Evolutionary conservation across 2,888 invertebrate genomes (phyloP).

Genomic region (Plusia festucae): DNA sequence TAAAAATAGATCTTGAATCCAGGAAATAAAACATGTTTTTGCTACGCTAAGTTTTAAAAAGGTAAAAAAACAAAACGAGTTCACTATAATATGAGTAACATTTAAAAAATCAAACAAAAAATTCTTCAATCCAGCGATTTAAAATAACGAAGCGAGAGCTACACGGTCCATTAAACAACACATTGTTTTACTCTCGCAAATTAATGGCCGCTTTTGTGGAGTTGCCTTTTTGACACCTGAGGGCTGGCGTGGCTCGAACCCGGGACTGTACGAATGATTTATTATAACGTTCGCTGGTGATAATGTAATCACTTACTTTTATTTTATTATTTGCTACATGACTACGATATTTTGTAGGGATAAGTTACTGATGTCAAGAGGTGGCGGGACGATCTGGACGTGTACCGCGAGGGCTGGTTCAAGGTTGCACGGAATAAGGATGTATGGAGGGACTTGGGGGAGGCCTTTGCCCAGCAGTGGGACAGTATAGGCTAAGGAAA

Average conservation of each 20-base stretch:
- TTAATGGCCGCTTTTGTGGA: constrained; percentile 53
- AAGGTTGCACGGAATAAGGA: no score
- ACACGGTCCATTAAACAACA: constrained; percentile 48
- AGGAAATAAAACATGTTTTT: not conserved
- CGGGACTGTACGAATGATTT: constrained; percentile 30
- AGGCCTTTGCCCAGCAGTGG: no score
- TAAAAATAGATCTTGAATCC: constrained; percentile 26
- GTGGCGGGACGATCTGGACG: no score
- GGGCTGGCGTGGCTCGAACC: not conserved
- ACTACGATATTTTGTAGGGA: not conserved
- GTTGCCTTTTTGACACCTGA: constrained; percentile 44
- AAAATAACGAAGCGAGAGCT: constrained; percentile 27
- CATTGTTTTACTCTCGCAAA: constrained; percentile 51
- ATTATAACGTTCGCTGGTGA: constrained; percentile 28
- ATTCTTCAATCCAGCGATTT: not conserved
- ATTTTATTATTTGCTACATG: not conserved
- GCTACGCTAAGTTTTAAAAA: no score
- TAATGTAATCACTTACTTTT: constrained; percentile 11
- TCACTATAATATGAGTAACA: no score
- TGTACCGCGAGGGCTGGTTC: no score
- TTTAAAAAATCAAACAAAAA: constrained; percentile 3
- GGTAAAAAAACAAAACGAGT: no score
- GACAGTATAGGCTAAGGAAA: no score
- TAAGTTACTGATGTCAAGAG: not conserved
- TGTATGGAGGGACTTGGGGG: no score